Percentiles rank a stretch among this genome's conserved stretches.
Conservation (phyloP, 2,888 invertebrate genomes). For the Pharmacophagus antenor region DNA sequence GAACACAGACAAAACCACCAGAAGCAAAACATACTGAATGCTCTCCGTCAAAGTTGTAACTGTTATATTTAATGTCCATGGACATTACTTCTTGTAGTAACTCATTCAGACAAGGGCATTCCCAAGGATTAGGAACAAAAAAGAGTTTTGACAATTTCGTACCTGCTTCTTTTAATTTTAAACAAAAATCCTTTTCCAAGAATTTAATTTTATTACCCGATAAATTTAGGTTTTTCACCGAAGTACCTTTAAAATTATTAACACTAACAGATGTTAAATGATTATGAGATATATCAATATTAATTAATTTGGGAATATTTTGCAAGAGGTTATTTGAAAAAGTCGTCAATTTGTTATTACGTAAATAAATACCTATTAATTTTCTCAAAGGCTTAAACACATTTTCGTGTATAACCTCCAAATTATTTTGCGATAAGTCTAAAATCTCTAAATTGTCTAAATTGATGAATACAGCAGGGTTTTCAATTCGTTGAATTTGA, state of each 20-base stretch:
- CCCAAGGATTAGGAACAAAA: constrained; percentile 69
- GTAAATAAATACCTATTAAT: constrained; percentile 51
- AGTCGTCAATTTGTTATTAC: constrained; percentile 50
- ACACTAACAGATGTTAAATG: constrained; percentile 52
- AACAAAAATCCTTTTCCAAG: constrained; percentile 59
- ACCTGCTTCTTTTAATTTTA: constrained; percentile 58
- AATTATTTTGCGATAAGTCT: constrained; percentile 52
- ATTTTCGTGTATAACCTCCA: constrained; percentile 48
- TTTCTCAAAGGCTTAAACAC: constrained; percentile 52
- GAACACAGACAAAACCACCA: constrained; percentile 52
- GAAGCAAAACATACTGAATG: constrained; percentile 58
- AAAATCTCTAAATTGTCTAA: constrained; percentile 53
- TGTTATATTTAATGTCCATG: constrained; percentile 53
- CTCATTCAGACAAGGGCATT: constrained; percentile 62
- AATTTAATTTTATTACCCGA: constrained; percentile 60
- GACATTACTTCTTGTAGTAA: constrained; percentile 57
- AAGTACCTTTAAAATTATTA: constrained; percentile 54
- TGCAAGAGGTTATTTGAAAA: constrained; percentile 55
- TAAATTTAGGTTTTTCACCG: constrained; percentile 58
- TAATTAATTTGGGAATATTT: constrained; percentile 48
- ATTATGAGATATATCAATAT: constrained; percentile 59
- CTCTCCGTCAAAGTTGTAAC: constrained; percentile 50
- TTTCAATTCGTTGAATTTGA: constrained; percentile 46
- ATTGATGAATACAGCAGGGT: constrained; percentile 42
- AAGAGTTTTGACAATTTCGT: constrained; percentile 54